Evolutionary conservation across 2,888 invertebrate species (phyloP), one percentile per base, ranked within the genome.

Genomic region (Netelia inedita): DNA sequence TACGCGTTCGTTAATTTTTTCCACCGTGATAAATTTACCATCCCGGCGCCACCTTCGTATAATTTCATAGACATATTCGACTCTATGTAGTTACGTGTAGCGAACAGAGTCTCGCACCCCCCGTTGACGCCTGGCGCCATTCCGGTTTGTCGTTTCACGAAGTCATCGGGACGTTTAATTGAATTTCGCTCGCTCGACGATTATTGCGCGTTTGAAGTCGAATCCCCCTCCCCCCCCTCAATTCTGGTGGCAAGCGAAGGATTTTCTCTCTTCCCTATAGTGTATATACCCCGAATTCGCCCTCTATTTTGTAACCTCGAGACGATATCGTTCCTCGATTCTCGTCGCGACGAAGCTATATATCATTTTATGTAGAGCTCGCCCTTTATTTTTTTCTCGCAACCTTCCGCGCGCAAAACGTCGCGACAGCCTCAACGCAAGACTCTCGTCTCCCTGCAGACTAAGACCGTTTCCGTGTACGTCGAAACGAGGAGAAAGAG

Each of bases 131-230:
- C 19, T 8, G 9, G 23, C 28, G 63, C 57, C 79, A 65, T 80
- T 80, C 75, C 16, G 75, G 81, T 86, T 46, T 46, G 81, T 84
- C 79, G 68, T 84, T 75, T 69, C 61, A 71, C 72, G 75, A 68
- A 83, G 66, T 82, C 83, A 79, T 72, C 78, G 79, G 74, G 55
- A 86, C 82, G 82, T 85, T 88, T 90, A 89, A 90, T 90, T 88
- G 86, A 89, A 90, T 89, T 87, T 88, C 78, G 85, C 82, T 87
- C 85, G 86, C 79, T 85, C 82, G 76, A 76, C 86, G 87, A 86
- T 84, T 35, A 35, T 35, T 81, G 81, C 73, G 82, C 86, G 85
- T 84, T 86, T 79, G 83, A 86, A 73, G 85, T 83, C 71, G 83
- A 69, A 80, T 75, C 87, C 76, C 46, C 63, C 28, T 41, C 61